A percentile compares a stretch with the other conserved stretches of the same genome.
phyloP scores from a whole-genome alignment of 2,797 vertebrate species.

The Ctenochaetus hawaiiensis region DNA sequence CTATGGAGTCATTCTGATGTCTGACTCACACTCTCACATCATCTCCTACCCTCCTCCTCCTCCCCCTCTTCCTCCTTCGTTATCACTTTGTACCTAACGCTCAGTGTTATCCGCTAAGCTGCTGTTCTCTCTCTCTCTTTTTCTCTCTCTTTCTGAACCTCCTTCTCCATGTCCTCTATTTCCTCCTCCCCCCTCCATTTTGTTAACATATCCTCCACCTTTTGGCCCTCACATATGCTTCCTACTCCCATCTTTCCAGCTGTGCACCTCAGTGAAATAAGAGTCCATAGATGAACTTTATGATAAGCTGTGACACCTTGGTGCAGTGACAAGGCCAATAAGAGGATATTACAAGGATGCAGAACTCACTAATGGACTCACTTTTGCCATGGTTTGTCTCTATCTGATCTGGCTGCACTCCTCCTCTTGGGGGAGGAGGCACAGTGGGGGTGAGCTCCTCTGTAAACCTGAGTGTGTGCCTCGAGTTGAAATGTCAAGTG shows the following conservation, averaged over 20 bases:
- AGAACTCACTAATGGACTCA: conserved; percentile 63
- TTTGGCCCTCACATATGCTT: not conserved
- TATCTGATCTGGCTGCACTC: conserved; percentile 33
- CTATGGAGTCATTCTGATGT: not conserved
- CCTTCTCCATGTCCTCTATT: conserved; percentile 8
- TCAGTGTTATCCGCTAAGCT: not conserved
- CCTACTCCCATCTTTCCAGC: conserved; percentile 34
- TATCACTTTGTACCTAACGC: not conserved
- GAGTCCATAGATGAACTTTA: conserved; percentile 22
- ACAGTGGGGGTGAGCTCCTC: not conserved
- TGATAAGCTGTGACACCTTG: conserved; percentile 47
- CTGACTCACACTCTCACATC: not conserved
- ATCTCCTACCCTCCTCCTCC: not conserved
- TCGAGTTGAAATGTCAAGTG: not conserved
- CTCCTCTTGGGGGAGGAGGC: not conserved
- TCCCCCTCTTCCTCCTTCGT: not conserved
- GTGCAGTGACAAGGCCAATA: conserved; percentile 55
- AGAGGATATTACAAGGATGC: conserved; percentile 63
- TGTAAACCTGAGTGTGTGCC: not conserved
- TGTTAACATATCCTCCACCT: conserved; percentile 16
- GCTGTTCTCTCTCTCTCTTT: no score
- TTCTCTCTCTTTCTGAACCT: not conserved
- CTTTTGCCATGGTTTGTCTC: conserved; percentile 57
- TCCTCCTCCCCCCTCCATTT: conserved; percentile 17
- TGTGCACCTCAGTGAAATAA: conserved; percentile 49